Base-by-base conservation (phyloP, 2,113 vertebrate species). In the Poeciliopsis occidentalis region DNA sequence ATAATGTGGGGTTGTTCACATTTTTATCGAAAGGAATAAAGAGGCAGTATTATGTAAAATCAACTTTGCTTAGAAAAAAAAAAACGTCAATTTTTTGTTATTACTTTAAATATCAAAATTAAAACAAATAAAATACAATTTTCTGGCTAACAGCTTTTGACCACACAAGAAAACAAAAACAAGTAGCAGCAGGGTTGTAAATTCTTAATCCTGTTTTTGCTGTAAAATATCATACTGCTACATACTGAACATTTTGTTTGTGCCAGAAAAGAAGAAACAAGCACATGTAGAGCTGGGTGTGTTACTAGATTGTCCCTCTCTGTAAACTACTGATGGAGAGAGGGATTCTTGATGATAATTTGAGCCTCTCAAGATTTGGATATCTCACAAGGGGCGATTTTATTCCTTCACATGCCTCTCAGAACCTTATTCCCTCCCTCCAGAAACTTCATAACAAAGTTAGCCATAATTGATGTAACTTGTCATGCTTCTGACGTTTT, bases 401-500 rank as follows among this genome's bases (percentile, higher is more conserved):
- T 80, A 83, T 90, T 84, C 79, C 44, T 72, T 74, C 61, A 34
- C 63, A 86, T 88, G 78, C 83, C 62, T 70, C 65, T 82, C 76
- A 83, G 60, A 75, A 41, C 72, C 69, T 57, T 64, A 31, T 5
- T 32, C 75, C 83, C 86, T 83, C 84, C 75, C 86, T 83, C 86
- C 75, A 76, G 57, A 85, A 83, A 85, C 88, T 85, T 84, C 78
- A 73, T 27, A 67, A 83, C 85, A 71, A 84, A 83, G 83, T 87
- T 30, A 57, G 84, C 47, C 63, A 86, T 83, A 72, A 63, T 81
- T 75, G 74, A 75, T 62, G 71, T 74, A 74, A 81, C 73, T 79
- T 88, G 84, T 88, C 80, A 89, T 83, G 75, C 67, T 85, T 83
- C 81, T 83, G 90, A 91, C 79, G 71, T 73, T 81, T 88, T 89